Percentiles rank a stretch among this genome's conserved stretches.
Evolutionary conservation across 1,140 invertebrate species (phyloP).

Genomic region (Ceratitis capitata): DNA sequence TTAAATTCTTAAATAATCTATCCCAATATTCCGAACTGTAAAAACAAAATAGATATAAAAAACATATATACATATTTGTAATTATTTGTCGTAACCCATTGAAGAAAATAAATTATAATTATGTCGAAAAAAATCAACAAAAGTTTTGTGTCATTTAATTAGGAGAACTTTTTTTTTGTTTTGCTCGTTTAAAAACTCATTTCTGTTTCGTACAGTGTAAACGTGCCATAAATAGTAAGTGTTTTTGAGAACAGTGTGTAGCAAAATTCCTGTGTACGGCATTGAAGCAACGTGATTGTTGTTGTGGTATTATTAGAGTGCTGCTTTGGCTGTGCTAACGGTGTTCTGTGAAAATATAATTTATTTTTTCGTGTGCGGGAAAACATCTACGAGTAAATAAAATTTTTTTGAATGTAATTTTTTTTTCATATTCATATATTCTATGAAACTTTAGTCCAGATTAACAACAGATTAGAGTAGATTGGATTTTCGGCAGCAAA

Average conservation of each 20-base stretch:
- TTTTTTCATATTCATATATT: not conserved
- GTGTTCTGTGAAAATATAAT: not conserved
- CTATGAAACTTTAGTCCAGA: not conserved
- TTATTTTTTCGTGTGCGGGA: not conserved
- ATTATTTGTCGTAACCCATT: conserved; percentile 18
- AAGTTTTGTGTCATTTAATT: not conserved
- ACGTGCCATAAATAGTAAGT: not conserved
- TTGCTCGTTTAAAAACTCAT: not conserved
- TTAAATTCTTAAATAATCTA: conserved; percentile 67
- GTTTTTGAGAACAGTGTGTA: not conserved
- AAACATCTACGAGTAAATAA: too few relatives aligned
- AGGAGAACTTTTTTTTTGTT: not conserved
- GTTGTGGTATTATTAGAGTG: not conserved
- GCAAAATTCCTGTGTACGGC: not conserved
- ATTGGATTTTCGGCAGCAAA: not conserved
- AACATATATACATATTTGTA: conserved; percentile 41
- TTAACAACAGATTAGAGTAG: too few relatives aligned
- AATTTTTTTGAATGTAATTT: not conserved
- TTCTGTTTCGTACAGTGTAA: conserved; percentile 1
- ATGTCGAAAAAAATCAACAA: not conserved
- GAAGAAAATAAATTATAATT: not conserved
- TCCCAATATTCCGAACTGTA: conserved; percentile 67
- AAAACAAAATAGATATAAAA: conserved; percentile 41
- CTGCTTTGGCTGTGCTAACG: conserved; percentile 9
- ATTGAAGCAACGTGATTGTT: not conserved